Conservation (phyloP, 2,888 invertebrate genomes). For the Drosophila conformis region DNA sequence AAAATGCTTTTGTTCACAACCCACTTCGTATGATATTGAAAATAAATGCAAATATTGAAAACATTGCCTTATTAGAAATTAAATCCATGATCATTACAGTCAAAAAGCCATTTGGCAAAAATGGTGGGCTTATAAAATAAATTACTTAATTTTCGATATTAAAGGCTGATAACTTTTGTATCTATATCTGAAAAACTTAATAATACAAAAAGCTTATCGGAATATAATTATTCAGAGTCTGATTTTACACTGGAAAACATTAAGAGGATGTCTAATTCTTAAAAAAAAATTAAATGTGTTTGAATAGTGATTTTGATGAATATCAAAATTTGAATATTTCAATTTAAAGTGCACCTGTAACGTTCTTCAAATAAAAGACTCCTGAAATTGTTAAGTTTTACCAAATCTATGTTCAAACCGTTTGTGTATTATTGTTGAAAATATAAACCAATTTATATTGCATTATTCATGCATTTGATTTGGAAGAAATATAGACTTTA, state of each 20-base stretch:
- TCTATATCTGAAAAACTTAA: not conserved
- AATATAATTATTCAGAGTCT: not conserved
- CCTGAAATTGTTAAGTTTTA: not conserved
- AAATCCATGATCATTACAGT: not conserved
- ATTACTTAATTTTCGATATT: not conserved
- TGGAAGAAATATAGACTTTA: constrained; percentile 55
- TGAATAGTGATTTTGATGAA: not conserved
- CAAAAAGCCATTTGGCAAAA: not conserved
- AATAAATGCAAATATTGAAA: no score
- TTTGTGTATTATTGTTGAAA: not conserved
- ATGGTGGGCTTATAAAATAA: not conserved
- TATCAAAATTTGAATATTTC: not conserved
- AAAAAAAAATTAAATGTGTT: not conserved
- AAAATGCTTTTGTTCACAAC: not conserved
- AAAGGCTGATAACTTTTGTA: not conserved
- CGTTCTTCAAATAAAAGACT: not conserved
- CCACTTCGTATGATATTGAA: not conserved
- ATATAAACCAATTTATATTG: constrained; percentile 10
- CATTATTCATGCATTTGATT: constrained; percentile 58
- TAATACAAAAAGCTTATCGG: not conserved
- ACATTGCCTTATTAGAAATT: not conserved
- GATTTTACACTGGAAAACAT: not conserved
- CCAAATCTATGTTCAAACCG: not conserved
- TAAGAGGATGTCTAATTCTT: not conserved
- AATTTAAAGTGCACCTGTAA: not conserved